Base-by-base conservation (phyloP, 2,888 invertebrate genomes). In the Germaria angustata region DNA sequence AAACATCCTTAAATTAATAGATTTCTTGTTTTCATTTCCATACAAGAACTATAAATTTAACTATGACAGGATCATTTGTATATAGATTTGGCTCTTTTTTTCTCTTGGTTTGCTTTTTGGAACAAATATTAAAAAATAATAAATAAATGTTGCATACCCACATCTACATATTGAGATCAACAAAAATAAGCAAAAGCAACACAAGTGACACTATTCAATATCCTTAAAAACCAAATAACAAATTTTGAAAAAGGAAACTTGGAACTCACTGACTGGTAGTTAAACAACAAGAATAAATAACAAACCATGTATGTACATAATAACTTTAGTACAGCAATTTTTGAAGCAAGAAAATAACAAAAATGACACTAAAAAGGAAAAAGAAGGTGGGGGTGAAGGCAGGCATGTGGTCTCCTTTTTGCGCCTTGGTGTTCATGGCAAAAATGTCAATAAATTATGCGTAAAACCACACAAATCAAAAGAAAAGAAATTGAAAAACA, bases 391-490 rank as follows among this genome's bases (percentile, higher is more conserved):
- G n/a, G 28, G 20, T n/a, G n/a, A 24, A 61, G 41, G 20, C 41
- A 8, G 36, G 32, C 41, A 55, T 65, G 39, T 76, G 66, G 65
- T 69, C 34, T 61, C 8, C 28, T 24, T 53, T 76, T 65, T 69
- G 76, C 53, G 63, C 72, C 80, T 80, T 63, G 83, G 76, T 80
- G 83, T 80, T 80, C 76, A 68, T 61, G 73, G 63, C 41, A 73
- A 83, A 84, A 83, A 85, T 81, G 81, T 84, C 85, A 84, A 85
- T 86, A 86, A 86, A 86, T 86, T 85, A 86, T 84, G 84, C 85
- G 80, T 57, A 81, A 84, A 85, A 84, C 85, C 85, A 76, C 85
- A 85, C 85, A 86, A 86, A 86, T 86, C 86, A 85, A 85, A 85
- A 77, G 75, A 72, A 73, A 75, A 78, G 83, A 85, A 86, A 86